Evolutionary conservation across 2,888 invertebrate species (phyloP).

Genomic region (Perizoma affinitatum): DNA sequence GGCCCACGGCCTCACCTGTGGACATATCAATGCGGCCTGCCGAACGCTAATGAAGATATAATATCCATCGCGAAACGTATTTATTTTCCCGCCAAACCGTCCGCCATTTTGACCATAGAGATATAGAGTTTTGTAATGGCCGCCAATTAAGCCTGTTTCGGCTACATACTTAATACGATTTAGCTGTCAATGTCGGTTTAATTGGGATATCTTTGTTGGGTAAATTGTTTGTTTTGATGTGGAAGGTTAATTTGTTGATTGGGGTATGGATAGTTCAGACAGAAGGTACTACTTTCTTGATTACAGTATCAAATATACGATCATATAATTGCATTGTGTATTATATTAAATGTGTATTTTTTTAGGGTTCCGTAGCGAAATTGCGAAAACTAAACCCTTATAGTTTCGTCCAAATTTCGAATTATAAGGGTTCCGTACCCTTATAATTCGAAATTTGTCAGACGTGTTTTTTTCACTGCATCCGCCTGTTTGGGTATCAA

Average conservation of each 20-base stretch:
- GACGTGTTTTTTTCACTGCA: no score
- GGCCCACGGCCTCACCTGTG: conserved; percentile 60
- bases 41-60: conserved; percentile 82
- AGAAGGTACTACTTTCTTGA: neutral
- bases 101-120: conserved; percentile 68
- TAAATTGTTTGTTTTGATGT: conserved; percentile 26
- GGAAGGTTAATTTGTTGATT: conserved; percentile 19
- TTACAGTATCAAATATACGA: no score
- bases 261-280: neutral
- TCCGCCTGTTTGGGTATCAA: no score
- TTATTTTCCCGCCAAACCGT: conserved; percentile 68
- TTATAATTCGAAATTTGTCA: no score
- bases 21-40: conserved; percentile 80
- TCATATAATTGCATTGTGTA: no score
- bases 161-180: conserved; percentile 71
- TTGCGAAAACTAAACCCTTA: no score
- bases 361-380: no score
- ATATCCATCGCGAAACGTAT: conserved; percentile 78
- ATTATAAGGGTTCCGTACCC: no score
- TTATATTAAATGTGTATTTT: no score
- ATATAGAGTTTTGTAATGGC: conserved; percentile 67
- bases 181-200: conserved; percentile 80
- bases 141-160: conserved; percentile 75
- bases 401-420: no score
- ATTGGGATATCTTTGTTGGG: conserved; percentile 67